These are phyloP conservation scores for Poicephalus meyeri DNA, from an alignment of 2,113 vertebrate genomes.

Conservation along the genomic window DNA sequence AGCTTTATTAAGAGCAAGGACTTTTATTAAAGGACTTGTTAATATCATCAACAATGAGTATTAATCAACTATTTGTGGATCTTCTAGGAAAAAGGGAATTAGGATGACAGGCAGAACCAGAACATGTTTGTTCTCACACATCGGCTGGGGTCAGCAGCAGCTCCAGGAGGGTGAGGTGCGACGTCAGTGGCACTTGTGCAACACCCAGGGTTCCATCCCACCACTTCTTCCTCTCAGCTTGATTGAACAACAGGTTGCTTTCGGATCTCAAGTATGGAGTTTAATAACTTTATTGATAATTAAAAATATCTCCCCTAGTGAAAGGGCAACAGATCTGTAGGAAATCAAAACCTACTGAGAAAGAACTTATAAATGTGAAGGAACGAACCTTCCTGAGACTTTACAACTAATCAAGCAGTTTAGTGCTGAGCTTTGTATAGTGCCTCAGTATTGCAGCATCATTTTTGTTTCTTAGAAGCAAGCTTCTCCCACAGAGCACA, in stretches of 20 bases:
- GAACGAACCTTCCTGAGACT: background rate
- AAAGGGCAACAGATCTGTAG: background rate
- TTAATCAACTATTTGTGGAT: background rate
- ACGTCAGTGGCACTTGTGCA: background rate
- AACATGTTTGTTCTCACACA: background rate
- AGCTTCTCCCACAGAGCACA: background rate
- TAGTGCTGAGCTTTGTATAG: background rate
- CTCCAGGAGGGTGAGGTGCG: accelerated
- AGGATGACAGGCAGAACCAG: accelerated
- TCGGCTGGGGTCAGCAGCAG: background rate
- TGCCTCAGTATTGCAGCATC: background rate
- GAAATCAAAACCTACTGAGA: background rate
- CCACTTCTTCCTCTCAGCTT: background rate
- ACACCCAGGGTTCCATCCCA: background rate
- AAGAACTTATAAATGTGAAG: background rate
- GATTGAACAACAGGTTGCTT: accelerated
- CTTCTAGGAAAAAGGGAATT: background rate
- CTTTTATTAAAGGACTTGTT: background rate
- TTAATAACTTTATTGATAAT: background rate
- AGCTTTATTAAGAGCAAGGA: background rate
- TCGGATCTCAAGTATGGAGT: background rate
- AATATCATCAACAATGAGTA: background rate
- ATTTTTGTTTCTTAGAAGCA: background rate
- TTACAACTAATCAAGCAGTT: background rate
- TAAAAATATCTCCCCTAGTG: background rate